phyloP scores from a whole-genome alignment of 2,113 vertebrate genomes.

The Chunga burmeisteri region DNA sequence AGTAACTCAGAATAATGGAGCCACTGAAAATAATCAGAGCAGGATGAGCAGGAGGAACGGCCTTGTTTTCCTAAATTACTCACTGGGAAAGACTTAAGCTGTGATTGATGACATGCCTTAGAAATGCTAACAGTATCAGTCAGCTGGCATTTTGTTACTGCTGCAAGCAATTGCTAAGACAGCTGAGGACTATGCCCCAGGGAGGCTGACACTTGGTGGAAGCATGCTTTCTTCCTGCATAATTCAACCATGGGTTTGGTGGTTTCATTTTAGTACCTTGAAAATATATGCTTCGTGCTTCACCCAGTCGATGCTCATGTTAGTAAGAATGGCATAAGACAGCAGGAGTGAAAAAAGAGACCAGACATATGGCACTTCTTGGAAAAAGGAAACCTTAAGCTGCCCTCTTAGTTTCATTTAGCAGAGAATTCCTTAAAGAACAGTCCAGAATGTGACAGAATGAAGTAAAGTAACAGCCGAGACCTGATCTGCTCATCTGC shows the following conservation, averaged over 20 bases:
- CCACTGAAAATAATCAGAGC: neutral
- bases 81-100: neutral
- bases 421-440: constrained; percentile 2
- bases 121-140: neutral
- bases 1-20: neutral
- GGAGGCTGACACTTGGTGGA: neutral
- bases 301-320: fast-evolving
- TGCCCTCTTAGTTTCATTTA: neutral
- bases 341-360: neutral
- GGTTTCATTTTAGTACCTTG: neutral
- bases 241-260: neutral
- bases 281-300: neutral
- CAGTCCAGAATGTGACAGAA: constrained; percentile 13
- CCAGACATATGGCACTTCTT: neutral
- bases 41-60: neutral
- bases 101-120: constrained; percentile 31
- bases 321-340: neutral
- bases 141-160: constrained; percentile 10
- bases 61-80: neutral
- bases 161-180: neutral
- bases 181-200: neutral
- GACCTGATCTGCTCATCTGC: constrained; percentile 6
- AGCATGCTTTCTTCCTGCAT: neutral
- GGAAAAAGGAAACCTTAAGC: neutral
- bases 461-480: neutral